These are phyloP conservation scores for Cottoperca gobio DNA, from an alignment of 2,797 vertebrate species.

Conservation along the genomic window DNA sequence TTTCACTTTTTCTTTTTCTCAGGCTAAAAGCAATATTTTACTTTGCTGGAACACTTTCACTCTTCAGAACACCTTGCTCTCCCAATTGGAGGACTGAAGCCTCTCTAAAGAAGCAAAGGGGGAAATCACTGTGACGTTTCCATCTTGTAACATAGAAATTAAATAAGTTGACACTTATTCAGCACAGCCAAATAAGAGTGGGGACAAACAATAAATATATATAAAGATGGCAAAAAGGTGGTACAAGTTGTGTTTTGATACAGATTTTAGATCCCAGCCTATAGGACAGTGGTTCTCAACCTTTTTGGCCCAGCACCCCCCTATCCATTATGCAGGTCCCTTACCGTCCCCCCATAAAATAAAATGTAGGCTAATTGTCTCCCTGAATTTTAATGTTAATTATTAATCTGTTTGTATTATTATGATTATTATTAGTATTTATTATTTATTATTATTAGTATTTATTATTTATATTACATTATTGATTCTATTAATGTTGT, in stretches of 20 bases:
- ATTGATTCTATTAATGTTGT: no score
- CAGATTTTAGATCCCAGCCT: background rate
- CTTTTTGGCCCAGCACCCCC: no score
- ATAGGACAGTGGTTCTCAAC: no score
- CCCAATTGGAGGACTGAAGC: slow-evolving; percentile 26
- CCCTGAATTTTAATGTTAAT: no score
- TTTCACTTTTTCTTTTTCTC: slow-evolving; percentile 49
- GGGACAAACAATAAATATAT: background rate
- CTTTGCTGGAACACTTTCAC: slow-evolving; percentile 45
- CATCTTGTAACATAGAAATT: slow-evolving; percentile 9
- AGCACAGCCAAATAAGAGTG: slow-evolving; percentile 13
- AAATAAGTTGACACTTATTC: slow-evolving; percentile 37
- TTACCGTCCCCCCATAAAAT: no score
- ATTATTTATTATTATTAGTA: no score
- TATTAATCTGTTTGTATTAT: no score
- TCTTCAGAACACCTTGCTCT: slow-evolving; percentile 23
- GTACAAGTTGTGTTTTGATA: slow-evolving; percentile 3
- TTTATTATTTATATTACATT: no score
- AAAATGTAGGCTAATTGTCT: no score
- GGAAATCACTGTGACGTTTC: slow-evolving; percentile 5
- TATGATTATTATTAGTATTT: no score
- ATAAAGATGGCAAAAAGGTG: background rate
- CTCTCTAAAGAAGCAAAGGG: slow-evolving; percentile 28
- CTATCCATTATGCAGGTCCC: no score
- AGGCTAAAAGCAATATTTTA: slow-evolving; percentile 58